Evolutionary conservation across 2,113 vertebrate genomes (phyloP).

Genomic region (Melanostigma gelatinosum): DNA sequence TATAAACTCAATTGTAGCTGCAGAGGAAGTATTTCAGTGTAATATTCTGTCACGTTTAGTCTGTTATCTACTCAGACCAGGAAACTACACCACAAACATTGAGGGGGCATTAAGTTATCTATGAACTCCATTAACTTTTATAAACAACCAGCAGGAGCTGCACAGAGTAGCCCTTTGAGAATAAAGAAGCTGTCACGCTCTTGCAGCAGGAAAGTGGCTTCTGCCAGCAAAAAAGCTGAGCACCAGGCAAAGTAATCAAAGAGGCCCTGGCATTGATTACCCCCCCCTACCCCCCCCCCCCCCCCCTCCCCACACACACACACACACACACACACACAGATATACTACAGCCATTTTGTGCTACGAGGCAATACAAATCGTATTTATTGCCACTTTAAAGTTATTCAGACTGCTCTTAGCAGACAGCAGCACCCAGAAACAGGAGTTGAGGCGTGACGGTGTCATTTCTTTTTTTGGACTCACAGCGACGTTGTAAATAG

Average conservation of each 20-base stretch:
- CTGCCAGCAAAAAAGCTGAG: constrained; percentile 12
- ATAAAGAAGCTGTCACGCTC: constrained; percentile 19
- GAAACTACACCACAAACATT: constrained; percentile 1
- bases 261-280: constrained; percentile 24
- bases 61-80: constrained; percentile 23
- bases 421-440: constrained; percentile 14
- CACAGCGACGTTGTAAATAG: constrained; percentile 91
- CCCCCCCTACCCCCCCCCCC: not conserved
- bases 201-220: constrained; percentile 4
- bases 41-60: not conserved
- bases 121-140: constrained; percentile 47
- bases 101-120: constrained; percentile 25
- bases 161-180: not conserved
- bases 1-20: not conserved
- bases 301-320: too few relatives aligned
- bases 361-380: constrained; percentile 17
- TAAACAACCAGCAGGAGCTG: not conserved
- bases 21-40: not conserved
- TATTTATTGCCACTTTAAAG: constrained; percentile 38
- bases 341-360: constrained; percentile 5
- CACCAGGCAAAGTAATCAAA: constrained; percentile 24
- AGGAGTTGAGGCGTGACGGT: constrained; percentile 22
- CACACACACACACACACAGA: constrained; percentile 2
- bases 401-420: constrained; percentile 9
- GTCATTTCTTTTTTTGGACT: constrained; percentile 58